phyloP scores from a whole-genome alignment of 2,113 vertebrate species.

The Columba janthina region DNA sequence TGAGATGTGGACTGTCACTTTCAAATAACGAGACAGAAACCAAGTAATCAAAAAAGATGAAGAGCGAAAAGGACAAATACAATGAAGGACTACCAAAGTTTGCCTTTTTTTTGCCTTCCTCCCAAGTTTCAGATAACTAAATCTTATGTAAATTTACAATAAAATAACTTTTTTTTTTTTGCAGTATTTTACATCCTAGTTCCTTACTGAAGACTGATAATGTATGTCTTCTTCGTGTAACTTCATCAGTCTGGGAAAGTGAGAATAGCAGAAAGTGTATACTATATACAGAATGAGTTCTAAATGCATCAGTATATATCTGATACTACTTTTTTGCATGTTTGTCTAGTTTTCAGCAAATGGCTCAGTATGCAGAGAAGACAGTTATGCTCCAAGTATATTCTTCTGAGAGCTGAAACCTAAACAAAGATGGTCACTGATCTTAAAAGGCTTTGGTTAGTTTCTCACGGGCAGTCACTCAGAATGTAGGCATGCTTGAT shows the following conservation, averaged over 20 bases:
- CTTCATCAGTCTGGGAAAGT: not conserved
- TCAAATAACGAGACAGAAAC: not conserved
- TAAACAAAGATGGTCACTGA: not conserved
- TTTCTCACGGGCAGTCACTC: not conserved
- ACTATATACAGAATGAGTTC: not conserved
- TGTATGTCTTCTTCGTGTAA: accelerated
- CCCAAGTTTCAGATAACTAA: not conserved
- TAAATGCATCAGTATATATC: not conserved
- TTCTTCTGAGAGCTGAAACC: not conserved
- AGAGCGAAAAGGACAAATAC: not conserved
- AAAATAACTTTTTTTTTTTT: not conserved
- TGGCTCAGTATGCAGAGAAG: not conserved
- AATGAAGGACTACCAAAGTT: not conserved
- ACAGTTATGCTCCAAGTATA: not conserved
- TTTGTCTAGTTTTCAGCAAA: not conserved
- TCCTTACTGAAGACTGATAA: not conserved
- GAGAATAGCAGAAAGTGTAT: not conserved
- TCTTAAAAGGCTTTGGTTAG: not conserved
- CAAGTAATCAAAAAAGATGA: not conserved
- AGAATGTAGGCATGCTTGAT: not conserved
- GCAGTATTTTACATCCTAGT: not conserved
- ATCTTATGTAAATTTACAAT: not conserved
- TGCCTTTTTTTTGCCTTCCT: not conserved
- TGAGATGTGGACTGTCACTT: not conserved
- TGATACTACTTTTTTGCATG: not conserved